Evolutionary conservation across 2,888 invertebrate species (phyloP), one percentile per base, ranked within the genome.

Genomic region (Allacma fusca): DNA sequence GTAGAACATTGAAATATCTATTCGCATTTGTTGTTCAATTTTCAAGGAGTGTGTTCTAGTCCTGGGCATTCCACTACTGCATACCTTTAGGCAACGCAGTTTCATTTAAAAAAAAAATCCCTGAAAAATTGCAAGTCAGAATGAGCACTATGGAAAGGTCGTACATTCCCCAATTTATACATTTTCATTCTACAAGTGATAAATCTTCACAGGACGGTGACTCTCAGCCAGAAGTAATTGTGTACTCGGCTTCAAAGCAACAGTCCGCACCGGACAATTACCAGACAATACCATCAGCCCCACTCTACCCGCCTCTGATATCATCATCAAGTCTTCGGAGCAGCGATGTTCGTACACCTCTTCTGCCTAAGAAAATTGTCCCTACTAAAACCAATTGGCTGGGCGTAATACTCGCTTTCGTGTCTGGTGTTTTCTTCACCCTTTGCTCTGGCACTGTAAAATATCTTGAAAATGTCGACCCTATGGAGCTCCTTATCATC

Each of bases 371-470:
- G 62, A 82, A 81, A 40, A 80, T 81, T 62, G 81, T 80, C 21
- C 83, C 83, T 0, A 83, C 84, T 0, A 83, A 83, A 77, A 81
- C 83, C 1, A 83, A 81, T 77, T 84, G 80, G 77, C 76, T 80
- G 67, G 88, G 88, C 1, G 85, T 88, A 44, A 84, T 88, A 50
- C 83, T 88, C 62, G 88, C 88, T 0, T 87, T 88, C 80, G 62
- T 88, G 9, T 88, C 88, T 1, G 88, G 88, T 19, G 86, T 87
- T n/a, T 88, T 87, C 82, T 88, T 88, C 81, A 88, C 88, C 0
- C 83, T 88, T 19, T 87, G 87, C 80, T 87, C 88, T 0, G 86
- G 87, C 13, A 85, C 87, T 44, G 88, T 88, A 1, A 88, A 88
- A 83, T 87, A 86, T 16, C 81, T 88, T 0, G 85, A 85, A 70